Evolutionary conservation across 2,888 invertebrate genomes (phyloP).

Genomic region (Julus scandinavius): DNA sequence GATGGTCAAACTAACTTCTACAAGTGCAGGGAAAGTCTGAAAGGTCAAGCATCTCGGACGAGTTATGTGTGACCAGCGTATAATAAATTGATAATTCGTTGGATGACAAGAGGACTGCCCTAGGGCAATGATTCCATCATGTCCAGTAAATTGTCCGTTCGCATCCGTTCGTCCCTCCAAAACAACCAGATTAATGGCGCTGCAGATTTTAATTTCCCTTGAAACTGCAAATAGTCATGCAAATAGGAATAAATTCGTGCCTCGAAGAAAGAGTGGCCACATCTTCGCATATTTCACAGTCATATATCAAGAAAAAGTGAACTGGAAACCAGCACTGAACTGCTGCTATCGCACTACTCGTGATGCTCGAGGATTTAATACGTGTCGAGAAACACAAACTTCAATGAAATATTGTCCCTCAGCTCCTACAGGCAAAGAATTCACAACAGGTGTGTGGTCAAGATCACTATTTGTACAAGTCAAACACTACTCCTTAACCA

Average conservation of each 20-base stretch:
- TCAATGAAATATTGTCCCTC: background rate
- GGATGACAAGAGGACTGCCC: background rate
- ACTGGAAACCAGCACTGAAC: background rate
- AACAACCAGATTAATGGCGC: background rate
- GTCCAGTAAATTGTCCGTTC: background rate
- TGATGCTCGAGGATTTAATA: background rate
- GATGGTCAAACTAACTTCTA: background rate
- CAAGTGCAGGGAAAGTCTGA: background rate
- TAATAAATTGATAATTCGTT: constrained; percentile 26
- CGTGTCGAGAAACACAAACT: background rate
- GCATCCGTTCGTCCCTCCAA: background rate
- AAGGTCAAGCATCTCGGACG: background rate
- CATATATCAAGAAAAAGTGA: background rate
- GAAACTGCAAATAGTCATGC: constrained; percentile 12
- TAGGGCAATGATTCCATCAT: background rate
- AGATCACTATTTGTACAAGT: too few relatives aligned
- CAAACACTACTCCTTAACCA: too few relatives aligned
- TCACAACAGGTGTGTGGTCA: background rate
- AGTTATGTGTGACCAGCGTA: background rate
- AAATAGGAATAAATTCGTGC: constrained; percentile 10
- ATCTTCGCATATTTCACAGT: background rate
- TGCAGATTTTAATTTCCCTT: constrained; percentile 19
- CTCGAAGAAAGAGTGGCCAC: background rate
- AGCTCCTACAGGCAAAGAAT: background rate
- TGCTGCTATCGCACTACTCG: background rate